These are phyloP conservation scores for Scrobipalpa atriplicella DNA, from an alignment of 2,888 invertebrate genomes.

Conservation along the genomic window DNA sequence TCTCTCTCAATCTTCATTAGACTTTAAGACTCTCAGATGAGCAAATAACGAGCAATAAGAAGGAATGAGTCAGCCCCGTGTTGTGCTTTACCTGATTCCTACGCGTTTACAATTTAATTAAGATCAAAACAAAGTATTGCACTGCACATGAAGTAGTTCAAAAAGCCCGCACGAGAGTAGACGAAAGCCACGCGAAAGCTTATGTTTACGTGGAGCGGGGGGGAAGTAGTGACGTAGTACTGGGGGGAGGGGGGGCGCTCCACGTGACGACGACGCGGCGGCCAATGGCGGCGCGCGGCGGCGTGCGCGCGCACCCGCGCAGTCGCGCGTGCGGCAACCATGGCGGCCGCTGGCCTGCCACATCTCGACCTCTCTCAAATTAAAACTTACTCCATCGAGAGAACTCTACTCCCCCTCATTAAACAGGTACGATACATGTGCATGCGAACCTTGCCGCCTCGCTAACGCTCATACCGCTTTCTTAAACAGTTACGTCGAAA, in stretches of 20 bases:
- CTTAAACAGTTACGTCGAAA: constrained; percentile 22
- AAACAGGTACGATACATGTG: constrained; percentile 89
- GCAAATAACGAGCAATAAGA: too few species aligned
- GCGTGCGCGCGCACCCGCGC: constrained; percentile 73
- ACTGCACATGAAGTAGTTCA: constrained; percentile 66
- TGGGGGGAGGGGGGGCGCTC: constrained; percentile 40
- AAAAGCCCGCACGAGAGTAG: constrained; percentile 59
- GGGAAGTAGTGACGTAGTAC: constrained; percentile 38
- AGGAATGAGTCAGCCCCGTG: background rate
- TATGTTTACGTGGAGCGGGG: constrained; percentile 48
- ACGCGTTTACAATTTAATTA: background rate
- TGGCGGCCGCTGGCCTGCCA: constrained; percentile 84
- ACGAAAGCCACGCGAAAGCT: constrained; percentile 55
- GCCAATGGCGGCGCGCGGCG: constrained; percentile 56
- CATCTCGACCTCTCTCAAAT: constrained; percentile 88
- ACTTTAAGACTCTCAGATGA: too few species aligned
- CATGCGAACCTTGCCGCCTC: constrained; percentile 44
- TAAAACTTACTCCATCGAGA: constrained; percentile 96
- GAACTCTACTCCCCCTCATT: constrained; percentile 95
- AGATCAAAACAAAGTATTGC: constrained; percentile 41
- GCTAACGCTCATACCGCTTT: constrained; percentile 32
- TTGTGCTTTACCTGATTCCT: background rate
- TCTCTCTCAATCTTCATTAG: too few species aligned
- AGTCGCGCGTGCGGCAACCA: constrained; percentile 80
- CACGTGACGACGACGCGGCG: constrained; percentile 56